Conservation (phyloP, 1,140 invertebrate species). For the Drosophila tristis region DNA sequence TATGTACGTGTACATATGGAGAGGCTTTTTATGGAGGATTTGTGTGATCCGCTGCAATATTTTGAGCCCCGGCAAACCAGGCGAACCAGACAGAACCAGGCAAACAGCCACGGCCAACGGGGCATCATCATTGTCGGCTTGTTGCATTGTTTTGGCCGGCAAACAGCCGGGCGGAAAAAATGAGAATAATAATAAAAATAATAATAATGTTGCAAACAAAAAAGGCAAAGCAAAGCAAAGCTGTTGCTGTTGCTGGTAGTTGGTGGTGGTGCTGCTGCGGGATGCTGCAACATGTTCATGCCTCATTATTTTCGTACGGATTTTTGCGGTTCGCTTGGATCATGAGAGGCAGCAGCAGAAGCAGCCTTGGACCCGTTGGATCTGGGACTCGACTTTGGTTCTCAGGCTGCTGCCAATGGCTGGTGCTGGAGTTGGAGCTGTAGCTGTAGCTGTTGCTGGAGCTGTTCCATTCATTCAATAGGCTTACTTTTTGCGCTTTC, state of each 20-base stretch:
- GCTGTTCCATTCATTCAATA: conserved; percentile 39
- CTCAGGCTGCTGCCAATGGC: conserved; percentile 47
- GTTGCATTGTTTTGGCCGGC: conserved; percentile 68
- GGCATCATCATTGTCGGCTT: conserved; percentile 54
- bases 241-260: conserved; percentile 8
- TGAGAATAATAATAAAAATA: conserved; percentile 70
- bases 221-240: conserved; percentile 30
- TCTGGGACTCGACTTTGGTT: conserved; percentile 38
- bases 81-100: no score
- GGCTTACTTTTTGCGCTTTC: conserved; percentile 25
- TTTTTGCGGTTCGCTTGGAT: conserved; percentile 76
- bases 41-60: conserved; percentile 83
- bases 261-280: conserved; percentile 36
- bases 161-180: conserved; percentile 23
- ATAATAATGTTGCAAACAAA: conserved; percentile 64
- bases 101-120: conserved; percentile 20
- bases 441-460: no score
- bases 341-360: conserved; percentile 4
- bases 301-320: conserved; percentile 82
- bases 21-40: conserved; percentile 78
- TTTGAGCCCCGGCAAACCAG: conserved; percentile 43
- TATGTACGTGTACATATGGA: conserved; percentile 20
- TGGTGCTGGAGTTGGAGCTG: conserved; percentile 22
- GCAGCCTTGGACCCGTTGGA: conserved; percentile 53
- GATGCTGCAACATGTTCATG: conserved; percentile 78